Conservation (phyloP, 2,888 invertebrate genomes). For the Penaeus monodon region DNA sequence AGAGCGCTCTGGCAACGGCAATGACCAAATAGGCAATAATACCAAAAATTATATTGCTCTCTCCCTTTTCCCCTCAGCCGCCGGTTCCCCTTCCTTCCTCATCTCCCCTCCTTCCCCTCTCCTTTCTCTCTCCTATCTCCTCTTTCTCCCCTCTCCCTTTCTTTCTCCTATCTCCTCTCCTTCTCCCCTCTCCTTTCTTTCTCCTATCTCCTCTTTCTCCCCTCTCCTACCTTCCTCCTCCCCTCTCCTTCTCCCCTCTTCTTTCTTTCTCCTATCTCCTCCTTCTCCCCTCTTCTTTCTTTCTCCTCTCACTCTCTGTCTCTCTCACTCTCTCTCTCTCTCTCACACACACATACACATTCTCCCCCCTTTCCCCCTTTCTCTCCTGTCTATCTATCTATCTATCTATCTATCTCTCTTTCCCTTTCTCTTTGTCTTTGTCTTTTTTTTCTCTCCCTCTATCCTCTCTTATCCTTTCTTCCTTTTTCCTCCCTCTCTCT, state of each 20-base stretch:
- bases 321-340: no score
- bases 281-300: not conserved
- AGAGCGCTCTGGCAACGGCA: constrained; percentile 23
- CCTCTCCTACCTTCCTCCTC: not conserved
- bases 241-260: constrained; percentile 1
- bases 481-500: no score
- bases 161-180: not conserved
- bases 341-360: no score
- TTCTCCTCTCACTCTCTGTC: no score
- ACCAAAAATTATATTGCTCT: constrained; percentile 33
- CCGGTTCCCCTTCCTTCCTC: constrained; percentile 1
- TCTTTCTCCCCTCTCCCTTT: not conserved
- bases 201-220: no score
- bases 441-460: no score
- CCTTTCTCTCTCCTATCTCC: constrained; percentile 5
- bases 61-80: constrained; percentile 9
- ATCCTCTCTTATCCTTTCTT: no score
- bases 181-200: not conserved
- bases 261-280: not conserved
- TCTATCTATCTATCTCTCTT: no score
- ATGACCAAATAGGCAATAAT: constrained; percentile 32
- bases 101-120: not conserved
- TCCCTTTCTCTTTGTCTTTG: no score
- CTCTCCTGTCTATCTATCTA: no score
- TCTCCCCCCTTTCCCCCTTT: no score